Conservation (phyloP, 53 echinoderm and acorn worm genomes). For the Actinopyga echinites region DNA sequence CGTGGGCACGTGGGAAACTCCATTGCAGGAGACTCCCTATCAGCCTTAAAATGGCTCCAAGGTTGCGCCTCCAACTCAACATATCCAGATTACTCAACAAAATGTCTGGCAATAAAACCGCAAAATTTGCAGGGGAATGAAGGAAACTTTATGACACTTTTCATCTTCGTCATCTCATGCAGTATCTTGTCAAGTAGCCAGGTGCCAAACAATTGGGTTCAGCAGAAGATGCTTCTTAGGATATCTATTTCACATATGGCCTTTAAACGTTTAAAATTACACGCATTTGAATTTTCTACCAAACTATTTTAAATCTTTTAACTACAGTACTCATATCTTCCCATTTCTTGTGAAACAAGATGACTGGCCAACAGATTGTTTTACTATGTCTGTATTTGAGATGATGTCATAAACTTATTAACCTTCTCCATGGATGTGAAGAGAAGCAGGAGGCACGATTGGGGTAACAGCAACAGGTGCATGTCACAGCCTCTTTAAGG, state of each 20-base stretch:
- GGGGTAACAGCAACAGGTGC: no score
- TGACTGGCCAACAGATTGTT: not conserved
- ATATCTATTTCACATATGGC: conserved; percentile 32
- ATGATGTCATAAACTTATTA: not conserved
- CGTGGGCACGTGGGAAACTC: conserved; percentile 2
- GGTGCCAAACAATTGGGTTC: conserved; percentile 19
- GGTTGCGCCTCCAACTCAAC: conserved; percentile 7
- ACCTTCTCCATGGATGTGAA: no score
- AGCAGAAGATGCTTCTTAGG: not conserved
- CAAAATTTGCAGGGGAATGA: not conserved
- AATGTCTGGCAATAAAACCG: not conserved
- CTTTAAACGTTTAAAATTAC: conserved; percentile 21
- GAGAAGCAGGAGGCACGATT: no score
- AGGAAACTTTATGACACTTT: conserved; percentile 8
- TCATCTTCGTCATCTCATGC: conserved; percentile 4
- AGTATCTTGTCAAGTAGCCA: conserved; percentile 14
- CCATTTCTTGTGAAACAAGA: no score
- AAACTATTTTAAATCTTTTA: no score
- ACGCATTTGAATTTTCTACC: conserved; percentile 21
- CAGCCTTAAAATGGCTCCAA: conserved; percentile 35
- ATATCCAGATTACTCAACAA: conserved; percentile 30
- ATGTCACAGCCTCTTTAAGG: no score
- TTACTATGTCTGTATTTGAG: not conserved
- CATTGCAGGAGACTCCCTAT: not conserved
- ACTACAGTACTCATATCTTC: no score